Percentiles rank a stretch among this genome's conserved stretches.
phyloP scores from a whole-genome alignment of 2,113 vertebrate species.

The Gnathonemus echidnorhynchus region DNA sequence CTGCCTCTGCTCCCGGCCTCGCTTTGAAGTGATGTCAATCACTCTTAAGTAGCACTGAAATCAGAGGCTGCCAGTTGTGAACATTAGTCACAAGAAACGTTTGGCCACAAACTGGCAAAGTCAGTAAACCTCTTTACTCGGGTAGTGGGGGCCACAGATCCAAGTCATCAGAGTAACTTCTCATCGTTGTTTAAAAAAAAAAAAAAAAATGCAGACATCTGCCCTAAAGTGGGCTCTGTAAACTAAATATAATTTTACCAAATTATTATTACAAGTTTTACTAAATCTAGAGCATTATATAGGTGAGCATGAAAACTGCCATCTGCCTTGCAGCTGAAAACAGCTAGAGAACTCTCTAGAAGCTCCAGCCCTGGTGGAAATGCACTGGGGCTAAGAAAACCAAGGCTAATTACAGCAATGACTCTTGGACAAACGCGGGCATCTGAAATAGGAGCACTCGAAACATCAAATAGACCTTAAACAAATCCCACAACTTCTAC shows the following conservation, averaged over 20 bases:
- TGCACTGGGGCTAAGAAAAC: background rate
- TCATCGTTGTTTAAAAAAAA: background rate
- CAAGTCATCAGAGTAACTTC: background rate
- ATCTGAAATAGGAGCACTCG: background rate
- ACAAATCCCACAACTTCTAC: constrained; percentile 13
- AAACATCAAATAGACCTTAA: constrained; percentile 13
- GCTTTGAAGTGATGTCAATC: constrained; percentile 1
- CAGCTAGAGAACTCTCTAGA: background rate
- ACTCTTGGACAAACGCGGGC: background rate
- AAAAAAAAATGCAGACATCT: background rate
- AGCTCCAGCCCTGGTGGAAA: background rate
- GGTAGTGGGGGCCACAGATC: background rate
- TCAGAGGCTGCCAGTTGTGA: background rate
- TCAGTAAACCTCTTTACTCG: background rate
- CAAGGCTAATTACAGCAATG: background rate
- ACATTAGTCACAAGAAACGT: background rate
- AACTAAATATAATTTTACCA: background rate
- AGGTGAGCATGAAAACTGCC: background rate
- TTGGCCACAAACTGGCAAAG: background rate
- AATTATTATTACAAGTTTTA: background rate
- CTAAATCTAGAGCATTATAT: background rate
- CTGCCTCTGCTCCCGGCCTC: background rate
- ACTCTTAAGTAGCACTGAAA: background rate
- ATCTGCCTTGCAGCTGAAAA: background rate
- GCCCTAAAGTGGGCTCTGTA: background rate